Evolutionary conservation across 2,888 invertebrate genomes (phyloP), one percentile per base, ranked within the genome.

Genomic region (Sminthurinus aureus): DNA sequence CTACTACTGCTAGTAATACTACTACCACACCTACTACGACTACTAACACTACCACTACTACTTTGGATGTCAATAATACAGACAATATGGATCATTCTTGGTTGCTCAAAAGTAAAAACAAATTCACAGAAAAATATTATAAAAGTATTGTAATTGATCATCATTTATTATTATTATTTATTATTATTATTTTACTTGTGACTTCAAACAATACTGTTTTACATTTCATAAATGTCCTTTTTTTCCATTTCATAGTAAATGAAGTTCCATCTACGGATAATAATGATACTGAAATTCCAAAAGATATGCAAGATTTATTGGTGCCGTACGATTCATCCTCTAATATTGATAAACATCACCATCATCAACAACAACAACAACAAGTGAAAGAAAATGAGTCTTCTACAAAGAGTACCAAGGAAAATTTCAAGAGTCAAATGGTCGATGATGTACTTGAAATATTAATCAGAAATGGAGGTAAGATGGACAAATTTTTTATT

Each of bases 361-460:
- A 69, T 12, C 22, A 26, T 20, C 51, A 26, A 51, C 24, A 58
- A 20, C n/a, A 9, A 38, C 20, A 69, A 20, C 22, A 26, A 50
- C 51, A 26, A 51, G 12, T 50, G 13, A 67, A 79, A 79, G 67
- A 67, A 22, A 71, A 71, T 71, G 18, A 18, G 58, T 15, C 24
- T 75, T 80, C 77, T 85, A 86, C 80, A 85, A 75, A 75, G 51
- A 18, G n/a, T 50, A 90, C 89, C 52, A 75, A 24, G 81, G 78
- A 52, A 66, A 67, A 87, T 71, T 90, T 92, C 51, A 94, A 94
- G 90, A 95, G 95, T 89, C 95, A 96, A 90, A 94, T 94, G 82
- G 95, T 97, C 89, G 96, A 96, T 89, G 98, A 98, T 90, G 97
- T 98, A 0, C 91, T 98, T 82, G 97, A 98, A 90, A 97, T 98